Percentiles rank a stretch among this genome's conserved stretches.
Evolutionary conservation across 2,888 invertebrate species (phyloP).

Genomic region (Chymomyza amoena): DNA sequence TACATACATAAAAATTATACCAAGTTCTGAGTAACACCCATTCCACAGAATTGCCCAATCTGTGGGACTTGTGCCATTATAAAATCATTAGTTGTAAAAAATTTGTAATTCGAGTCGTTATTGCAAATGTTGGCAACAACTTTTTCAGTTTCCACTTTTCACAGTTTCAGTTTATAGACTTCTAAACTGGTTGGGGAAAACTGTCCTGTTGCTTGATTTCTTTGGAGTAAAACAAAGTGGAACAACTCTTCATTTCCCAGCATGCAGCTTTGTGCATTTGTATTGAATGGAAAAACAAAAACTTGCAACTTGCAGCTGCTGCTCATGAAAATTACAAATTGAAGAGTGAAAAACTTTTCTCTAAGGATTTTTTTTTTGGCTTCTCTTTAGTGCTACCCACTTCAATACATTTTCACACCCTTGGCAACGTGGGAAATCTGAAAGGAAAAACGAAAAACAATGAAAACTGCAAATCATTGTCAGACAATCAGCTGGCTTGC

Average conservation of each 20-base stretch:
- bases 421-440: not conserved
- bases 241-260: not conserved
- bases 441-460: not conserved
- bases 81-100: not conserved
- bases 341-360: slow-evolving; percentile 12
- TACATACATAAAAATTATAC: too few species aligned
- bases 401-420: slow-evolving; percentile 1
- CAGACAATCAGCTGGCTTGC: slow-evolving; percentile 8
- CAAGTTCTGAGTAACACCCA: too few species aligned
- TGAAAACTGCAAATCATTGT: slow-evolving; percentile 13
- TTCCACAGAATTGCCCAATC: not conserved
- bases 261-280: slow-evolving; percentile 23
- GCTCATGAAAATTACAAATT: slow-evolving; percentile 48
- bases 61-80: not conserved
- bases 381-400: not conserved
- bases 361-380: not conserved
- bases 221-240: not conserved
- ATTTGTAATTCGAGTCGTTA: not conserved
- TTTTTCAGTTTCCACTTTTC: not conserved
- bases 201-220: not conserved
- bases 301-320: slow-evolving; percentile 55
- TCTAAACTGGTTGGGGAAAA: not conserved
- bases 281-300: slow-evolving; percentile 30
- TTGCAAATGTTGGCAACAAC: not conserved
- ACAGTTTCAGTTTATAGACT: not conserved